Percentiles rank a stretch among this genome's conserved stretches.
Conservation (phyloP, 2,888 invertebrate genomes). For the Bimastos eiseni region DNA sequence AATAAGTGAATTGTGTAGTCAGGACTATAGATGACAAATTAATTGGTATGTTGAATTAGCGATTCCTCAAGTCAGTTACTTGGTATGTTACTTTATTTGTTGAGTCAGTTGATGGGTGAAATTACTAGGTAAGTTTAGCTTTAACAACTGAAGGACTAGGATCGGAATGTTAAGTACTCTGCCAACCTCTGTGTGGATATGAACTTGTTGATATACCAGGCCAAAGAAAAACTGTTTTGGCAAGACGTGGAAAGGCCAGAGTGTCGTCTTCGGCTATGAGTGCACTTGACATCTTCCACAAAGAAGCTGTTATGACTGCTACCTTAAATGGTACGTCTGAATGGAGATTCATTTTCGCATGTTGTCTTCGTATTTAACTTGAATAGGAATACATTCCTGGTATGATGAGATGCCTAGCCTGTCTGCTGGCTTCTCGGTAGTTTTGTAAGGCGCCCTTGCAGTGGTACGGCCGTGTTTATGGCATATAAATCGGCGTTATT, state of each 20-base stretch:
- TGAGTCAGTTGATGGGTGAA: neutral
- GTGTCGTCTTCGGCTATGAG: conserved; percentile 52
- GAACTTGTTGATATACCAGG: neutral
- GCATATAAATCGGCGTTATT: too few species aligned
- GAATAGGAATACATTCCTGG: neutral
- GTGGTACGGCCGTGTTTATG: too few species aligned
- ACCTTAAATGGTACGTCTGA: conserved; percentile 41
- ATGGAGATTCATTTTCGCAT: neutral
- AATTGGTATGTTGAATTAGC: neutral
- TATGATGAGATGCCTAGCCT: too few species aligned
- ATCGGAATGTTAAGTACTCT: too few species aligned
- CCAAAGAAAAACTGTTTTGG: neutral
- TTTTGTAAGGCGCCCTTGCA: too few species aligned
- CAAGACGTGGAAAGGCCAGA: conserved; percentile 29
- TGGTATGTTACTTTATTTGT: neutral
- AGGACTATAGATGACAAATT: neutral
- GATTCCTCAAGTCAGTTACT: neutral
- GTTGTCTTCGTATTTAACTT: neutral
- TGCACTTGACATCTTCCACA: conserved; percentile 57
- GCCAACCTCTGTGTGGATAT: neutral
- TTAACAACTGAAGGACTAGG: neutral
- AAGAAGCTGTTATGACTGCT: conserved; percentile 49
- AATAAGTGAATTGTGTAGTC: neutral
- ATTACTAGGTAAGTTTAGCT: neutral
- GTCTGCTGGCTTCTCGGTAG: too few species aligned